phyloP scores from a whole-genome alignment of 2,113 vertebrate genomes.

The Aegithalos caudatus region DNA sequence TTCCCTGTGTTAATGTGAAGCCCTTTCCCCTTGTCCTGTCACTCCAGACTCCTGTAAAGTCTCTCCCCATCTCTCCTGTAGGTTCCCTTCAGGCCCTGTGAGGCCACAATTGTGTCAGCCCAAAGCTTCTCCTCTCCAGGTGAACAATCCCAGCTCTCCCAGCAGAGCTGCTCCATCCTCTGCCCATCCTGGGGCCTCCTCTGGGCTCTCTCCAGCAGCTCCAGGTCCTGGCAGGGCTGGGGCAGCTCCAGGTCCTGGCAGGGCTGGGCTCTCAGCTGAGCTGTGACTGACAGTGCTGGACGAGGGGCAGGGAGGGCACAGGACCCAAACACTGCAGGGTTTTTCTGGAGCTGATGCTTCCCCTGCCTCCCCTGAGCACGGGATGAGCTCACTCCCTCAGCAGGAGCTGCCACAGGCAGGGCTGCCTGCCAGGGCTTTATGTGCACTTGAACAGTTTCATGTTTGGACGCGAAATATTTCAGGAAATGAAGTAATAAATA shows the following conservation, averaged over 20 bases:
- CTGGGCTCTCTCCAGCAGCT: not conserved
- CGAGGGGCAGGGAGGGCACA: not conserved
- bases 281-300: not conserved
- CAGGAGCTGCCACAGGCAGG: not conserved
- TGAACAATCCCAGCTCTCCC: not conserved
- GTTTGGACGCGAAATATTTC: not conserved
- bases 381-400: not conserved
- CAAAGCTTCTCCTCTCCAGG: not conserved
- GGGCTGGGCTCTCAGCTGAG: not conserved
- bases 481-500: slow-evolving; percentile 23
- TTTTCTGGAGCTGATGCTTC: not conserved
- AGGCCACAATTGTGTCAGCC: rapidly evolving
- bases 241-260: not conserved
- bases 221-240: not conserved
- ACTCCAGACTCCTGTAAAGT: rapidly evolving
- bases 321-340: not conserved
- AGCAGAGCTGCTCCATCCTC: not conserved
- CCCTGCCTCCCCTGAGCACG: not conserved
- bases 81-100: rapidly evolving
- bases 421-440: not conserved
- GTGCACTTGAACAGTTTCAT: not conserved
- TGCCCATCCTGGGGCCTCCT: not conserved
- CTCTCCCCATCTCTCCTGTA: rapidly evolving
- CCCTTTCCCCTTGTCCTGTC: rapidly evolving
- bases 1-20: rapidly evolving